phyloP scores from a whole-genome alignment of 2,113 vertebrate species.

The Neodontobutis hainanensis region DNA sequence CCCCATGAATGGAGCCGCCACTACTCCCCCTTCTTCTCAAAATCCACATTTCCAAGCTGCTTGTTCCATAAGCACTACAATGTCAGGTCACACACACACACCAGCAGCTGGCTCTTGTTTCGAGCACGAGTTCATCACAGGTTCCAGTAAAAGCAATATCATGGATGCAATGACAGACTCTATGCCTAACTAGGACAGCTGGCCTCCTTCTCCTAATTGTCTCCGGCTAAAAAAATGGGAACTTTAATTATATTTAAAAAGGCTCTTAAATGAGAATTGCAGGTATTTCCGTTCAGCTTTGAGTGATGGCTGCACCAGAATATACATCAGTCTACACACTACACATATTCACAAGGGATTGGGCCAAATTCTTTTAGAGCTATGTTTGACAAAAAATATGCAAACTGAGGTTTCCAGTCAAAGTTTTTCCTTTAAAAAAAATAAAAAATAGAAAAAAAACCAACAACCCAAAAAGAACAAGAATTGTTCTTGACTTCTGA shows the following conservation, averaged over 20 bases:
- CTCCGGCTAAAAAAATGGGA: constrained; percentile 19
- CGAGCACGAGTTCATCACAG: constrained; percentile 37
- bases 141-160: constrained; percentile 47
- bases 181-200: constrained; percentile 64
- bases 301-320: constrained; percentile 30
- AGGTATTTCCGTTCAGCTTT: constrained; percentile 26
- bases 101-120: constrained; percentile 69
- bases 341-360: constrained; percentile 19
- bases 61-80: constrained; percentile 61
- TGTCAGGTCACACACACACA: constrained; percentile 46
- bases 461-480: constrained; percentile 27
- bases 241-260: constrained; percentile 52
- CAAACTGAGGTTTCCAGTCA: too few relatives aligned
- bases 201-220: constrained; percentile 33
- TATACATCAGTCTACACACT: constrained; percentile 1
- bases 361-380: constrained; percentile 39
- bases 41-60: constrained; percentile 60
- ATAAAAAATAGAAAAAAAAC: constrained; percentile 16
- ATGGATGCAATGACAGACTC: constrained; percentile 36
- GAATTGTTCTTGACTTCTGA: too few relatives aligned
- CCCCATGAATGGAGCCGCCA: not conserved
- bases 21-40: constrained; percentile 13
- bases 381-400: constrained; percentile 30
- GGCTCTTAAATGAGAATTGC: constrained; percentile 25
- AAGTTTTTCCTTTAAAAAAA: too few relatives aligned